Percentiles rank a stretch among this genome's conserved stretches.
phyloP scores from a whole-genome alignment of 2,888 invertebrate species.

The Netelia virgata region DNA sequence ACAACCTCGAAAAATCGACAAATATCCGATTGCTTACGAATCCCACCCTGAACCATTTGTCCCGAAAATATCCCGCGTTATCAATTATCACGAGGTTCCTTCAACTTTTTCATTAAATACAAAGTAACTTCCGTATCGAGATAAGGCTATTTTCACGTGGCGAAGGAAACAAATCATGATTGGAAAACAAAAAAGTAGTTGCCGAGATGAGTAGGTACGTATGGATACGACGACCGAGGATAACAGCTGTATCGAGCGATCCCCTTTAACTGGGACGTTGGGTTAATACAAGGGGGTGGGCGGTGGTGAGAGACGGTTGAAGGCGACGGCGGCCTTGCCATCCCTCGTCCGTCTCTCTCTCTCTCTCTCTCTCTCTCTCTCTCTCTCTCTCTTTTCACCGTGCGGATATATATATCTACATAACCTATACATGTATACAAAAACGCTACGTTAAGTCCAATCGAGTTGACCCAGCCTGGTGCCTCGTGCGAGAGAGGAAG shows the following conservation, averaged over 20 bases:
- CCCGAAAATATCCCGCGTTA: no score
- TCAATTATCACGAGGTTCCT: no score
- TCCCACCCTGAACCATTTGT: no score
- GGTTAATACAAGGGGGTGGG: slow-evolving; percentile 43
- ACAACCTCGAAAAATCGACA: neutral
- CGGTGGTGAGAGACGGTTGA: slow-evolving; percentile 69
- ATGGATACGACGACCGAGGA: no score
- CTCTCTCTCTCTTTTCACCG: slow-evolving; percentile 83
- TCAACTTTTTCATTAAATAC: no score
- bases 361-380: slow-evolving; percentile 74
- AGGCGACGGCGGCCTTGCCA: slow-evolving; percentile 81
- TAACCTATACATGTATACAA: slow-evolving; percentile 27
- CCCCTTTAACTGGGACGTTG: slow-evolving; percentile 71
- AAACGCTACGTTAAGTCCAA: slow-evolving; percentile 83
- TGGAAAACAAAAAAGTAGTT: neutral
- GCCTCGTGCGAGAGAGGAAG: slow-evolving; percentile 20
- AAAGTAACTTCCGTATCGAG: no score
- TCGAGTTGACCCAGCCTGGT: slow-evolving; percentile 76
- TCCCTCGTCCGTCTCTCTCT: slow-evolving; percentile 84
- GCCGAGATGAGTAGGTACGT: neutral
- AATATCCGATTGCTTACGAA: no score
- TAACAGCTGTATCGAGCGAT: slow-evolving; percentile 64
- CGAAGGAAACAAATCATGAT: slow-evolving; percentile 7
- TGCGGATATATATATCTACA: slow-evolving; percentile 68
- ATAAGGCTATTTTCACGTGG: no score